These are phyloP conservation scores for Muntiacus reevesi DNA, from an alignment of 2,113 vertebrate species.

Conservation along the genomic window DNA sequence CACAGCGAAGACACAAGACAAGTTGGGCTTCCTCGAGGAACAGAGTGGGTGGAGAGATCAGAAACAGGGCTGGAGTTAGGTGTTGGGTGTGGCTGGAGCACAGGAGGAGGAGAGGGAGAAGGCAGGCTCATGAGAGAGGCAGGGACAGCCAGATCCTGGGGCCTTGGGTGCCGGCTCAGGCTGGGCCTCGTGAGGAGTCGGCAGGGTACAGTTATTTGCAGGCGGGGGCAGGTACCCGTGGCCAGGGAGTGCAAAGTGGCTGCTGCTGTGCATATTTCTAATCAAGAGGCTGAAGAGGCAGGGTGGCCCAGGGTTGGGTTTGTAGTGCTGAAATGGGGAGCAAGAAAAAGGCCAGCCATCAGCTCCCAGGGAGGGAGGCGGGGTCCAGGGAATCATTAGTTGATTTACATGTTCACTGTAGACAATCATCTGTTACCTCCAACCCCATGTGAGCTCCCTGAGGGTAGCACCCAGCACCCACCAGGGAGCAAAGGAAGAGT, in stretches of 20 bases:
- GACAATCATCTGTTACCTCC: background rate
- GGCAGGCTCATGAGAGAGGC: background rate
- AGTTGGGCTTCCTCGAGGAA: background rate
- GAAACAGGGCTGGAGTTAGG: background rate
- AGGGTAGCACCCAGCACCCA: background rate
- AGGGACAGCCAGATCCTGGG: background rate
- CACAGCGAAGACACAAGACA: background rate
- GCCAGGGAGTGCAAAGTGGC: background rate
- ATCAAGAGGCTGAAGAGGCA: background rate
- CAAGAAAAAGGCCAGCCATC: background rate
- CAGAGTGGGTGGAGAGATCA: background rate
- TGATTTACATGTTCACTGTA: background rate
- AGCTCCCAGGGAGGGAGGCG: background rate
- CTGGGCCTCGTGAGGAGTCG: background rate
- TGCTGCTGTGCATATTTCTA: background rate
- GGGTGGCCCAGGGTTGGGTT: background rate
- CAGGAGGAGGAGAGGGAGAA: background rate
- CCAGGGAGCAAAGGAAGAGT: background rate
- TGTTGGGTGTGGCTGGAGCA: background rate
- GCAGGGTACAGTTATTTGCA: background rate
- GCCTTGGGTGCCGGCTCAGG: background rate
- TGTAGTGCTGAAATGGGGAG: background rate
- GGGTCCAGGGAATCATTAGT: background rate
- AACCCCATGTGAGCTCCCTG: background rate
- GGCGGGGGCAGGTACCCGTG: background rate